Base-by-base conservation (phyloP, 2,888 invertebrate genomes). In the Diaperis boleti region DNA sequence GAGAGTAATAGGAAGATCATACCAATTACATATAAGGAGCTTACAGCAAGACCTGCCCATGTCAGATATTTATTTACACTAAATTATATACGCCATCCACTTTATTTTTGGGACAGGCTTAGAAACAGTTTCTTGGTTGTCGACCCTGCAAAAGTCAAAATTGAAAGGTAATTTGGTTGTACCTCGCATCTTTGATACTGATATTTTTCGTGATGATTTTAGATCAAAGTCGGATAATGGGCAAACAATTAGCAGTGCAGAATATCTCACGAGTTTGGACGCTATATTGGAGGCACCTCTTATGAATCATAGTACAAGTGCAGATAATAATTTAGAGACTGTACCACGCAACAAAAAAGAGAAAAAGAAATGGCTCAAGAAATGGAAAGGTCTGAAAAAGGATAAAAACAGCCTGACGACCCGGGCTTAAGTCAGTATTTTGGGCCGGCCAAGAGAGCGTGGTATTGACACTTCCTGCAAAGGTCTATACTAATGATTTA, bases 71-170 rank as follows among this genome's bases (percentile, higher is more conserved):
- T 89, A 76, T 88, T 87, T 75, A 85, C 86, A 69, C 81, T 93
- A 66, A 86, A 87, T 72, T 89, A 87, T 71, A 81, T 14, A 6
- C 26, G 54, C 7, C 22, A n/a, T 11, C 1, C 39, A 2, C 6
- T 22, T 14, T 54, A 90, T 78, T 91, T 92, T 80, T 93, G 92
- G 92, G 84, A 86, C 4, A 88, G 87, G 71, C 81, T 92, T 15
- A 81, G 77, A 76, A 60, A 69, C 66, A 47, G 54, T 62, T 26
- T 54, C 7, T 26, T 6, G 26, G 29, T 41, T 10, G 14, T 7
- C 4, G 18, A 45, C 14, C 8, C 8, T 5, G 45, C 18, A 41
- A 50, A 31, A 39, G 14, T 10, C 8, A 50, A 49, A 59, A 18
- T 37, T 10, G 50, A 39, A n/a, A 56, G 45, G 55, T 52, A n/a